Evolutionary conservation across 2,888 invertebrate species (phyloP).

Genomic region (Lymantria dispar): DNA sequence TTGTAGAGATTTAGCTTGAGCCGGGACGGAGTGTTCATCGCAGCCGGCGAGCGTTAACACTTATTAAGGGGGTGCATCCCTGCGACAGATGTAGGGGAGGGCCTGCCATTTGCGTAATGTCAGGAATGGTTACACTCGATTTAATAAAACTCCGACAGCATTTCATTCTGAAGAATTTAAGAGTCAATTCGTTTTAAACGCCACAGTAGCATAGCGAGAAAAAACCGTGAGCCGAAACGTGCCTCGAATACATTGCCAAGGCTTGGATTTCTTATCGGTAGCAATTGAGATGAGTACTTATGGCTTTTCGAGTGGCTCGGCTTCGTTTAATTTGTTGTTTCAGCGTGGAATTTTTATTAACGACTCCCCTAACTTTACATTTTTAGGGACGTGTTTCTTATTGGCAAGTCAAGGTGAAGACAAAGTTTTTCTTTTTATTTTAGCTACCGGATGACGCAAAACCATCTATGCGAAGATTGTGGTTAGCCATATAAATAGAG

Average conservation of each 20-base stretch:
- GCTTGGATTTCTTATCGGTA: constrained; percentile 82
- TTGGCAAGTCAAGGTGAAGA: constrained; percentile 58
- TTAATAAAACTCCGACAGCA: constrained; percentile 81
- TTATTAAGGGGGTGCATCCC: constrained; percentile 83
- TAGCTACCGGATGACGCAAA: constrained; percentile 21
- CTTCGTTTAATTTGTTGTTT: constrained; percentile 83
- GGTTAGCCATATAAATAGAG: constrained; percentile 30
- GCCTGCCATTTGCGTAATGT: constrained; percentile 81
- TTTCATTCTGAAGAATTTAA: constrained; percentile 81
- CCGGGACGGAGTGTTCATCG: constrained; percentile 73
- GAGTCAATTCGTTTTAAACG: constrained; percentile 81
- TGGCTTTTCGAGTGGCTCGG: constrained; percentile 82
- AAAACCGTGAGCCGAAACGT: constrained; percentile 80
- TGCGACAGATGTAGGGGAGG: constrained; percentile 82
- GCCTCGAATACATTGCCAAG: constrained; percentile 77
- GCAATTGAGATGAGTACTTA: constrained; percentile 83
- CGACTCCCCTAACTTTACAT: constrained; percentile 77
- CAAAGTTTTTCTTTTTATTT: constrained; percentile 48
- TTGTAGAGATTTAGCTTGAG: constrained; percentile 81
- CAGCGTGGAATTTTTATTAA: constrained; percentile 81
- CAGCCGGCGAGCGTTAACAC: constrained; percentile 81
- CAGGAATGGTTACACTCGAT: constrained; percentile 82
- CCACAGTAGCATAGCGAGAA: constrained; percentile 74
- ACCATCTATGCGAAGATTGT: constrained; percentile 21
- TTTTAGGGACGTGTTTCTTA: constrained; percentile 61